phyloP scores from a whole-genome alignment of 1,140 invertebrate genomes.

The Cephus cinctus region DNA sequence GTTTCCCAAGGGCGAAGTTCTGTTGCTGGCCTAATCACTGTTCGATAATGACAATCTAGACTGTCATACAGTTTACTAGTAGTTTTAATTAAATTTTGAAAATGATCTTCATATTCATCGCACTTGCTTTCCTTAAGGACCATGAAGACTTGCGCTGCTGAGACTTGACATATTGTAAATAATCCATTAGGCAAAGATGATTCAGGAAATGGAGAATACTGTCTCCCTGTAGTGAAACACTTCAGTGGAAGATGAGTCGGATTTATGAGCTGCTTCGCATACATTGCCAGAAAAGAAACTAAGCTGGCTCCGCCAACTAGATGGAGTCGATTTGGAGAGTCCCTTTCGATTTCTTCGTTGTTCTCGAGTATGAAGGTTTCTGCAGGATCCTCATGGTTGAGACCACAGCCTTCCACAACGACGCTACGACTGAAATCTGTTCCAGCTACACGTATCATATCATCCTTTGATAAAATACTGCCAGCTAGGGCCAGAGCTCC shows the following conservation, averaged over 20 bases:
- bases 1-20: constrained; percentile 62
- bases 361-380: constrained; percentile 59
- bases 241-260: constrained; percentile 60
- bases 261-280: constrained; percentile 61
- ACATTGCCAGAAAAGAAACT: constrained; percentile 63
- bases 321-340: constrained; percentile 58
- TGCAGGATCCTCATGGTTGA: constrained; percentile 57
- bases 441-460: constrained; percentile 51
- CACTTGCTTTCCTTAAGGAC: constrained; percentile 45
- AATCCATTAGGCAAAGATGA: constrained; percentile 50
- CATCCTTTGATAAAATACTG: constrained; percentile 52
- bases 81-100: constrained; percentile 51
- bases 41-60: constrained; percentile 63
- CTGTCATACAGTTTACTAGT: constrained; percentile 58
- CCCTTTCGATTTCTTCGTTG: constrained; percentile 52
- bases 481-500: constrained; percentile 45
- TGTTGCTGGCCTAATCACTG: constrained; percentile 58
- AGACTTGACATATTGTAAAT: constrained; percentile 63
- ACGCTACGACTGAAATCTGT: constrained; percentile 68
- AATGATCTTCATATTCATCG: constrained; percentile 47
- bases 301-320: constrained; percentile 66
- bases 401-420: constrained; percentile 67
- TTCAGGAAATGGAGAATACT: constrained; percentile 57
- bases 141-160: constrained; percentile 61
- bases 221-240: constrained; percentile 63